Evolutionary conservation across 1,140 invertebrate species (phyloP), one percentile per base, ranked within the genome.

Genomic region (Popillia japonica): DNA sequence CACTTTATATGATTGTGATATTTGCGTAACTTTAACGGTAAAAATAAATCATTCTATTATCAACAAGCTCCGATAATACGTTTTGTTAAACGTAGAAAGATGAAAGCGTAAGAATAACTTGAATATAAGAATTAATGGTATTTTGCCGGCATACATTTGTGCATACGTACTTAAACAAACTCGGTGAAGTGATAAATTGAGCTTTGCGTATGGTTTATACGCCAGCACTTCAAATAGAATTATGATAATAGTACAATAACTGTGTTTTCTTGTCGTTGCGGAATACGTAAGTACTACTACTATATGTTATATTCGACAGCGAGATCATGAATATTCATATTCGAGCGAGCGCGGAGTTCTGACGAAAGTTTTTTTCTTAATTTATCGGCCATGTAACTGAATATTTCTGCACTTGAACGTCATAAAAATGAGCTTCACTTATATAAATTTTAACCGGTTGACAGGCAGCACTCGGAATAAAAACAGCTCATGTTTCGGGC

Each of bases 341-440:
- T 68, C 61, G 61, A 68, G 11, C 22, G 27, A 17, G 61, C 61
- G 61, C 61, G 22, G 61, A 68, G 61, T 27, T 68, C 27, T 11
- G 20, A 27, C 61, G 27, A 27, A 27, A 27, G 61, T 68, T 68
- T 68, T 68, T 68, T 68, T 23, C 61, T 34, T 68, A 34, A 68
- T 68, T 68, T 68, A 68, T 68, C 61, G 61, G 61, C 27, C 61
- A 22, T 34, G 61, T 68, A 68, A 68, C 61, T 68, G 27, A 68
- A 68, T 68, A 68, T 68, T 68, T 68, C 61, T 68, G 61, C 61
- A 68, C 61, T 68, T 68, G 61, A 68, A 68, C 61, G 61, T 68
- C 27, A 68, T 68, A 68, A 68, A 68, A 68, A 68, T 68, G 22
- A 22, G 22, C 61, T 68, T 34, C 27, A 68, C 27, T 23, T 68